phyloP scores from a whole-genome alignment of 2,113 vertebrate species.

The Dipodomys stephensi region DNA sequence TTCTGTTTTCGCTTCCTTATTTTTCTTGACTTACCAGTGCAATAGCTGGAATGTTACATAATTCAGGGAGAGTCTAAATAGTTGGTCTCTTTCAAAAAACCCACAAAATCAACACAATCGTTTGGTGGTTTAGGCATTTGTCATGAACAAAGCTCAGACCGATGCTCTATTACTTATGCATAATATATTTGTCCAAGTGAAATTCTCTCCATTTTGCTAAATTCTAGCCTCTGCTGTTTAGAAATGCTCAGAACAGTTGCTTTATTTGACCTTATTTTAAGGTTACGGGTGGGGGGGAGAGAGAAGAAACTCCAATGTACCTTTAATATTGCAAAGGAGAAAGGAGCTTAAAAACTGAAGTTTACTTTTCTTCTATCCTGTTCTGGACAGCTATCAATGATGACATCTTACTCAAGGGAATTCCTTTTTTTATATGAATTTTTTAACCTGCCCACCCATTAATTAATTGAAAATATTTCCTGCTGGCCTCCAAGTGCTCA shows the following conservation, averaged over 20 bases:
- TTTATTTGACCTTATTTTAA: conserved; percentile 57
- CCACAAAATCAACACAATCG: conserved; percentile 73
- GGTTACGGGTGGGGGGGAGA: background rate
- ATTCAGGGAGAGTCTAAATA: conserved; percentile 26
- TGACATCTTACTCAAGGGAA: conserved; percentile 26
- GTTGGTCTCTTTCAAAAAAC: conserved; percentile 71
- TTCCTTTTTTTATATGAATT: conserved; percentile 36
- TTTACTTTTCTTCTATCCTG: conserved; percentile 29
- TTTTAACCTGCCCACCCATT: conserved; percentile 59
- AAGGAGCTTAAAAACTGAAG: conserved; percentile 29
- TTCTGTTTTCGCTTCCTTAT: background rate
- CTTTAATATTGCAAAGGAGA: conserved; percentile 45
- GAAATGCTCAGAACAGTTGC: conserved; percentile 37
- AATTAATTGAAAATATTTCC: conserved; percentile 79
- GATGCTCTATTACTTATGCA: conserved; percentile 66
- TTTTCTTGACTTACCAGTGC: conserved; percentile 28
- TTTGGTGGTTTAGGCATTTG: conserved; percentile 66
- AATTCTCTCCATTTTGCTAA: conserved; percentile 67
- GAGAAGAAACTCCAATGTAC: conserved; percentile 1
- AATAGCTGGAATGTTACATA: conserved; percentile 35
- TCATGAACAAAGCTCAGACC: conserved; percentile 62
- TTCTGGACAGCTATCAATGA: conserved; percentile 7
- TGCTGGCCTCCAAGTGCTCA: conserved; percentile 62
- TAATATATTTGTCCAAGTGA: conserved; percentile 60
- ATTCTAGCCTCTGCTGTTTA: conserved; percentile 57